Base-by-base conservation (phyloP, 2,113 vertebrate species). In the Parotia lawesii region DNA sequence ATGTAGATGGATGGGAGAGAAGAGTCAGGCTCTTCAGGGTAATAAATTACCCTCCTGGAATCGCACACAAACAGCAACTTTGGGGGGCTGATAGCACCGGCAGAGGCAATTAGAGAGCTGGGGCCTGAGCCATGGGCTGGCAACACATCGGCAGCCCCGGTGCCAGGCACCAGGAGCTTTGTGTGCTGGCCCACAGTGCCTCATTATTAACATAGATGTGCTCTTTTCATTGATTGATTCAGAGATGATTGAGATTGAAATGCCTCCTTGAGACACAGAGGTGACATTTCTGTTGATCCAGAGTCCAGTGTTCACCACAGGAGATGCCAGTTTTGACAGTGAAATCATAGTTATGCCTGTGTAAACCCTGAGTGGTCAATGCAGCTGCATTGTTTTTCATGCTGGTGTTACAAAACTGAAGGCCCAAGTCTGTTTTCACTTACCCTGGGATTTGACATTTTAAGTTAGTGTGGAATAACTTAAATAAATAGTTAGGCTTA, bases 21-120 rank as follows among this genome's bases (percentile, higher is more conserved):
- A 48, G 82, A 91, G 81, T 78, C 62, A 51, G 78, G 86, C 25
- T 97, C 94, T 77, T 70, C 83, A 38, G 33, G 75, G 72, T 60
- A 66, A 95, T 97, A 89, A 96, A 97, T 97, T 80, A 91, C 44
- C 70, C 67, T 81, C 58, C 86, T 40, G 77, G 82, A 94, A 90
- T 76, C 2, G 1, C 74, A 60, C 3, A 8, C 12, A n/a, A 69
- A 38, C 83, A 93, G 94, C 75, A 7, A 13, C 82, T 93, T 84
- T 83, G 79, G 75, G 96, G 91, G 87, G 74, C 83, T 80, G 89
- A 45, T 38, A 48, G 93, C 2, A 8, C 57, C 44, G 18, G 90
- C 1, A 10, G 87, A 78, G 64, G 70, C 5, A 35, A 67, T 88
- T 28, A 57, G 54, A 47, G 42, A 83, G 70, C 57, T 29, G 58